Evolutionary conservation across 2,888 invertebrate genomes (phyloP), one percentile per base, ranked within the genome.

Genomic region (Coremacera marginata): DNA sequence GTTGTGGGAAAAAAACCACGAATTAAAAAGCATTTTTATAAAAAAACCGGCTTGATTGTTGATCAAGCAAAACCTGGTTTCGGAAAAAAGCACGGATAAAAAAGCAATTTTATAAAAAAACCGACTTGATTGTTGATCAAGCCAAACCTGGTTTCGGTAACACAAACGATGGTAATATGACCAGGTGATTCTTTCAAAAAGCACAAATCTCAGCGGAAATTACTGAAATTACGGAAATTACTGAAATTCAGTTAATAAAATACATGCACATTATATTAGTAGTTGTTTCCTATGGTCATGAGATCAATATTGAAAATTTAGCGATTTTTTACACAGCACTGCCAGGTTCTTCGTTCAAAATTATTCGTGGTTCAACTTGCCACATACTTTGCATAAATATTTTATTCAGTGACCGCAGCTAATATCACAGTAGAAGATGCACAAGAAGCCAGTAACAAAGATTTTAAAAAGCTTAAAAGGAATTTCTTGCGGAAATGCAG

Each of bases 341-440:
- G 74, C 65, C 51, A 63, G 51, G 49, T 49, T 25, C 27, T 74
- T 51, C 63, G 63, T 74, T 37, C 22, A 63, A 63, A 62, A 44
- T n/a, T 63, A 65, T 74, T 19, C 74, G 5, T 75, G 11, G 67
- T 37, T 27, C n/a, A 27, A 65, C 16, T 51, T 74, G 65, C 34
- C 49, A 2, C 74, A 25, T 31, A 74, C 65, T 51, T 49, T 74
- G 25, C 74, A 75, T 31, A 51, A 49, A 31, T 75, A 52, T 37
- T 75, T 67, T 44, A 68, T 52, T 27, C 37, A 55, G 16, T n/a
- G 75, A 16, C 55, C 68, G 19, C 68, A 75, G 49, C 52, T 57
- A 55, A 75, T 68, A 65, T 52, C 19, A 7, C 55, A 68, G 55
- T 55, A 4, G 68, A 75, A 57, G 75, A 75, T 25, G 68, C 57